These are phyloP conservation scores for Heliconius ethilla DNA, from an alignment of 2,888 invertebrate species.

Conservation along the genomic window DNA sequence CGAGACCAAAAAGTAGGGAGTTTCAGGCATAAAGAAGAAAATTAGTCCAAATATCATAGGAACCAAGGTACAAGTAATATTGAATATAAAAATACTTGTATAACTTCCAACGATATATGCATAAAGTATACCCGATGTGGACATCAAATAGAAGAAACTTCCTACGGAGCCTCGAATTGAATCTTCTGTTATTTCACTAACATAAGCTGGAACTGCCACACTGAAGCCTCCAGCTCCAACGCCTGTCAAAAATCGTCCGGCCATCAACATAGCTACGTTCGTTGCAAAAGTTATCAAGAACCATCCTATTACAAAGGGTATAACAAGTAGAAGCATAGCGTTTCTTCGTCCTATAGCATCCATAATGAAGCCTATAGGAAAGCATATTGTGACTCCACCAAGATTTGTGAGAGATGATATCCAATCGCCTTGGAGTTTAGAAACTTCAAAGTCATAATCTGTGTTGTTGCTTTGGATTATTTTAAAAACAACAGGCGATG, in stretches of 20 bases:
- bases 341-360: conserved; percentile 88
- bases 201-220: conserved; percentile 91
- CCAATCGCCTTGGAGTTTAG: conserved; percentile 84
- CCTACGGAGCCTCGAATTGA: conserved; percentile 92
- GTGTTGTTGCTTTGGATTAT: conserved; percentile 66
- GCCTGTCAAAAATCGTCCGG: conserved; percentile 87
- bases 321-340: conserved; percentile 83
- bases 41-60: conserved; percentile 86
- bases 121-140: conserved; percentile 91
- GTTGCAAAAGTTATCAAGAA: conserved; percentile 86
- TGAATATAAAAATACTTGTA: conserved; percentile 81
- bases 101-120: conserved; percentile 87
- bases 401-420: conserved; percentile 86
- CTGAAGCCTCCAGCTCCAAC: conserved; percentile 90
- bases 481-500: conserved; percentile 85
- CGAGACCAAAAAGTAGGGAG: conserved; percentile 87
- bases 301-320: conserved; percentile 90
- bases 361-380: conserved; percentile 87
- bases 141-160: conserved; percentile 92
- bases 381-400: conserved; percentile 88
- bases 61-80: conserved; percentile 84
- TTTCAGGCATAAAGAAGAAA: conserved; percentile 93
- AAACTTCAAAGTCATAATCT: conserved; percentile 81
- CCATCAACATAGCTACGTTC: conserved; percentile 83
- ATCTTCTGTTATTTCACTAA: conserved; percentile 92